Conservation (phyloP, 2,797 vertebrate species). For the Takifugu ocellatus region DNA sequence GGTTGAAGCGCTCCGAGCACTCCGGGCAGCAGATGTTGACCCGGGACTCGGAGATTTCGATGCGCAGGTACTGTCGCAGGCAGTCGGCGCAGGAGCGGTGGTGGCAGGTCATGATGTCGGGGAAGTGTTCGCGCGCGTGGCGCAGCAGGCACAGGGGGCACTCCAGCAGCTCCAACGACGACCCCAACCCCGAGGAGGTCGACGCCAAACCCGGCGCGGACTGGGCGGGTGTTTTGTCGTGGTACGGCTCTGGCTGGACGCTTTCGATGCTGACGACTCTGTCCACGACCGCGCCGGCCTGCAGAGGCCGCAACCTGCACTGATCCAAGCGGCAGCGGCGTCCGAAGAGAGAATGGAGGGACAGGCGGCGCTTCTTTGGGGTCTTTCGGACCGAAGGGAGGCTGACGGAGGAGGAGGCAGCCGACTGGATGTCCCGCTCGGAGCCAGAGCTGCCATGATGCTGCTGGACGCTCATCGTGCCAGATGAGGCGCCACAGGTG, state of each 20-base stretch:
- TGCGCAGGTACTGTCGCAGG: slow-evolving; percentile 94
- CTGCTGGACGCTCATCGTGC: slow-evolving; percentile 83
- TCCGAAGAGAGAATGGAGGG: slow-evolving; percentile 87
- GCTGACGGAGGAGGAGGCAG: slow-evolving; percentile 90
- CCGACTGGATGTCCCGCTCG: slow-evolving; percentile 93
- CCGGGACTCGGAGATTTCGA: slow-evolving; percentile 96
- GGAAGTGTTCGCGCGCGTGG: slow-evolving; percentile 91
- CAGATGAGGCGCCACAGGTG: slow-evolving; percentile 14
- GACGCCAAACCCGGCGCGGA: slow-evolving; percentile 63
- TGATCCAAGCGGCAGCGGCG: slow-evolving; percentile 69
- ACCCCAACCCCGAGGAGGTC: slow-evolving; percentile 77
- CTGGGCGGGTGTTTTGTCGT: slow-evolving; percentile 81
- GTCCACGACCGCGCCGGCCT: slow-evolving; percentile 72
- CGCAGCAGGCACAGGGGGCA: slow-evolving; percentile 95
- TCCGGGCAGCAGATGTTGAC: slow-evolving; percentile 98
- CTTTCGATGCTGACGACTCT: slow-evolving; percentile 85
- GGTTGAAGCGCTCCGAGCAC: slow-evolving; percentile 96
- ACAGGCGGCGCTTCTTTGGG: slow-evolving; percentile 92
- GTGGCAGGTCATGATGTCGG: slow-evolving; percentile 97
- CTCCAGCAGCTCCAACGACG: slow-evolving; percentile 83
- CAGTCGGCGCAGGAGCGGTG: slow-evolving; percentile 97
- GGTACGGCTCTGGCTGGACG: slow-evolving; percentile 84
- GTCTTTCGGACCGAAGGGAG: slow-evolving; percentile 91
- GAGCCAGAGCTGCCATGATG: slow-evolving; percentile 82
- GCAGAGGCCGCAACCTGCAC: slow-evolving; percentile 79